Base-by-base conservation (phyloP, 2,113 vertebrate genomes). In the Lathamus discolor region DNA sequence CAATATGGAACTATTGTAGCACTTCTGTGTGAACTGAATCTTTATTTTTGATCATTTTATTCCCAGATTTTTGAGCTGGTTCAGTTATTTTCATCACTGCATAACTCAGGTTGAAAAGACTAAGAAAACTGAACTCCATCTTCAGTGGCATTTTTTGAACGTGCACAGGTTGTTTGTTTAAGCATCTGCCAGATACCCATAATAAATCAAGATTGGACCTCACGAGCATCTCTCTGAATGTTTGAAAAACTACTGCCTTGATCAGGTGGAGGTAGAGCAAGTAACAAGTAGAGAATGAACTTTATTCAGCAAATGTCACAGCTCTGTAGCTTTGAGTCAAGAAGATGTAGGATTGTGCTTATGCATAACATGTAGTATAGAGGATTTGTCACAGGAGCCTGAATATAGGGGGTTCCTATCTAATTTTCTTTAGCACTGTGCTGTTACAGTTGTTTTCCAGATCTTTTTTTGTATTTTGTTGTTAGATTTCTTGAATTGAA, bases 41-140 rank as follows among this genome's bases (percentile, higher is more conserved):
- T 73, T 88, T 72, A 68, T 43, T 96, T 97, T 75, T 74, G 33
- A 94, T 25, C 27, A 85, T 88, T 93, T 94, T 44, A 82, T 91
- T 28, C 43, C 11, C 29, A 66, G 43, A 8, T 31, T 78, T 95
- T 81, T 85, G 27, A 90, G 20, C 29, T 93, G 39, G 12, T 91
- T 95, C 43, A 23, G 69, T 84, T 91, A 52, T 93, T 90, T 91
- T 70, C 52, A 67, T 51, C 31, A 46, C 48, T 69, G 41, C 18
- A 25, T 90, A 83, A 66, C 9, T 78, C 28, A 78, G 31, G 29
- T 41, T 91, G 66, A 68, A 93, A 88, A 74, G 64, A 64, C 46
- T 80, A 37, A 90, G 70, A 64, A 64, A 92, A 48, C 18, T 7
- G n/a, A 66, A 35, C 90, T 31, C 25, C 27, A 6, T 49, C 51